These are phyloP conservation scores for Bryconaethiops microstoma DNA, from an alignment of 2,797 vertebrate species.

Conservation along the genomic window DNA sequence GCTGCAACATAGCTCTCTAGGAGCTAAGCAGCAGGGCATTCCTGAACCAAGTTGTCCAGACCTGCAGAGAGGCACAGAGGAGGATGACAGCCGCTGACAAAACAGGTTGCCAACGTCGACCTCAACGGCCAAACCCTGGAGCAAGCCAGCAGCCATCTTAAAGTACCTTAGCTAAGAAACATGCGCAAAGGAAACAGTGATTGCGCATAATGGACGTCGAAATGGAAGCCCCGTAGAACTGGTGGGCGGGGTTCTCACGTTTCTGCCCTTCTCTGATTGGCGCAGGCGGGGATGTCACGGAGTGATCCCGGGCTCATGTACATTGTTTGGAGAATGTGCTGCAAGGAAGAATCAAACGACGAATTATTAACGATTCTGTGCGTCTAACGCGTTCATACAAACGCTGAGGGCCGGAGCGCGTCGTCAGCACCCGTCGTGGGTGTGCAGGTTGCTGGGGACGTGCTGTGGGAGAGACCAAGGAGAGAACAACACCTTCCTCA, in stretches of 20 bases:
- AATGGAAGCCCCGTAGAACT: conserved; percentile 61
- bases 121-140: conserved; percentile 33
- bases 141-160: conserved; percentile 57
- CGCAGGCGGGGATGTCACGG: conserved; percentile 43
- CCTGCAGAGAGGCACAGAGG: neutral
- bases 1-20: neutral
- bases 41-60: conserved; percentile 20
- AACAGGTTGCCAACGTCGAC: conserved; percentile 1
- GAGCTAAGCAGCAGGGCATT: neutral
- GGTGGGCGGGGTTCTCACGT: conserved; percentile 51
- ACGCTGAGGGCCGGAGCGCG: neutral
- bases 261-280: conserved; percentile 53
- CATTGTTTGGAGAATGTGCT: conserved; percentile 60
- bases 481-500: conserved; percentile 23
- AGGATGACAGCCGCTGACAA: neutral
- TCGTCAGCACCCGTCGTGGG: neutral
- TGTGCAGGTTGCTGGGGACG: conserved; percentile 1
- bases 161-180: conserved; percentile 30
- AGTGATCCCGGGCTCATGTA: conserved; percentile 57
- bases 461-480: neutral
- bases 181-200: conserved; percentile 56
- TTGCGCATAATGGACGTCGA: conserved; percentile 51
- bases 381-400: neutral
- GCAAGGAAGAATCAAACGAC: conserved; percentile 22
- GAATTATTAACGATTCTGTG: neutral